A percentile compares a stretch with the other conserved stretches of the same genome.
Evolutionary conservation across 1,140 invertebrate genomes (phyloP).

Genomic region (Rhopalosiphum padi): DNA sequence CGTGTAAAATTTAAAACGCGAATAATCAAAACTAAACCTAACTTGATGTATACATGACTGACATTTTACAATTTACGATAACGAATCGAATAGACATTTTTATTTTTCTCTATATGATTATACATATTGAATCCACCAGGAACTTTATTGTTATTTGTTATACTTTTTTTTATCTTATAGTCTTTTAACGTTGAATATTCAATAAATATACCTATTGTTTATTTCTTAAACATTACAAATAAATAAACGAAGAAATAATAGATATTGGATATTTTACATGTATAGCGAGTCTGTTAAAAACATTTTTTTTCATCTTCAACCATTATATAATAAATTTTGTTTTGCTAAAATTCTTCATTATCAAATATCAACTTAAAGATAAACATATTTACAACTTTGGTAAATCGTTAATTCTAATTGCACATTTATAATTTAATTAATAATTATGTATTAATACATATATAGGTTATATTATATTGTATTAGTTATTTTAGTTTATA

Average conservation of each 20-base stretch:
- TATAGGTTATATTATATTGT: neutral
- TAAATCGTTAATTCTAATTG: constrained; percentile 4
- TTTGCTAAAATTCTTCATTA: neutral
- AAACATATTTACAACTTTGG: constrained; percentile 23
- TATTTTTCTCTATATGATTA: neutral
- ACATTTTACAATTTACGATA: neutral
- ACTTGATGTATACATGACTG: neutral
- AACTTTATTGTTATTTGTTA: neutral
- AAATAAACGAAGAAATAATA: neutral
- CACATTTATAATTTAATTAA: neutral
- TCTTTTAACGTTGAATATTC: constrained; percentile 1
- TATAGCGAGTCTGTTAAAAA: neutral
- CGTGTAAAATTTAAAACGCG: neutral
- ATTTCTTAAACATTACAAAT: neutral
- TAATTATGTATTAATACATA: neutral
- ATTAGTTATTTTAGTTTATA: neutral
- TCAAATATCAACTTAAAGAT: neutral
- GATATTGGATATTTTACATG: neutral
- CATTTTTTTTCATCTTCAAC: neutral
- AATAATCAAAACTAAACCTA: constrained; percentile 12
- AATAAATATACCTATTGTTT: constrained; percentile 8
- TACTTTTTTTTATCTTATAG: neutral
- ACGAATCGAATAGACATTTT: neutral
- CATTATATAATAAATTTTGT: neutral
- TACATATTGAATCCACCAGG: neutral